Evolutionary conservation across 1,140 invertebrate genomes (phyloP).

Genomic region (Leptopilina boulardi): DNA sequence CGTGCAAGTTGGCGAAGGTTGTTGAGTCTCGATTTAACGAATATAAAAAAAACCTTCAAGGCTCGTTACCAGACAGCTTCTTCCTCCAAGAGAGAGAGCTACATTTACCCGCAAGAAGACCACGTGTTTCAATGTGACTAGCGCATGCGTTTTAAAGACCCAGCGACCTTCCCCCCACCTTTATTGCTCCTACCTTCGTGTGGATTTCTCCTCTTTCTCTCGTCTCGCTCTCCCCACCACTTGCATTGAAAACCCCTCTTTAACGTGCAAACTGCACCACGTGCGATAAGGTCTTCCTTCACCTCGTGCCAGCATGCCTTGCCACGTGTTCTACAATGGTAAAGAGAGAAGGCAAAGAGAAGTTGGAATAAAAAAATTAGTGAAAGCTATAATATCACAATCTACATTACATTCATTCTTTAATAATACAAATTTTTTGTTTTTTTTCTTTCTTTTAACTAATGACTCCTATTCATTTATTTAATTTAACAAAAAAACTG

Average conservation of each 20-base stretch:
- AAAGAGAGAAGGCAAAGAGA: slow-evolving; percentile 18
- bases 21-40: slow-evolving; percentile 14
- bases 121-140: slow-evolving; percentile 56
- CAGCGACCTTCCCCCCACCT: slow-evolving; percentile 53
- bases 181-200: slow-evolving; percentile 38
- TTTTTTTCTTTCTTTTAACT: background rate
- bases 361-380: background rate
- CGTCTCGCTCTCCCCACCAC: background rate
- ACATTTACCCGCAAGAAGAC: slow-evolving; percentile 32
- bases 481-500: too few relatives aligned
- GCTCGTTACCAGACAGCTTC: background rate
- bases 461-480: background rate
- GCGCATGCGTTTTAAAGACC: slow-evolving; percentile 48
- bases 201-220: slow-evolving; percentile 32
- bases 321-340: slow-evolving; percentile 48
- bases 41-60: slow-evolving; percentile 10
- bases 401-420: background rate
- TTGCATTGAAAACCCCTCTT: background rate
- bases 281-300: slow-evolving; percentile 46
- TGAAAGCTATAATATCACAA: background rate
- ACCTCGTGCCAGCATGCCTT: slow-evolving; percentile 53
- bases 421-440: background rate
- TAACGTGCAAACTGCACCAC: slow-evolving; percentile 49
- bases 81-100: background rate
- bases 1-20: slow-evolving; percentile 5